Evolutionary conservation across 2,888 invertebrate species (phyloP).

Genomic region (Xylota sylvarum): DNA sequence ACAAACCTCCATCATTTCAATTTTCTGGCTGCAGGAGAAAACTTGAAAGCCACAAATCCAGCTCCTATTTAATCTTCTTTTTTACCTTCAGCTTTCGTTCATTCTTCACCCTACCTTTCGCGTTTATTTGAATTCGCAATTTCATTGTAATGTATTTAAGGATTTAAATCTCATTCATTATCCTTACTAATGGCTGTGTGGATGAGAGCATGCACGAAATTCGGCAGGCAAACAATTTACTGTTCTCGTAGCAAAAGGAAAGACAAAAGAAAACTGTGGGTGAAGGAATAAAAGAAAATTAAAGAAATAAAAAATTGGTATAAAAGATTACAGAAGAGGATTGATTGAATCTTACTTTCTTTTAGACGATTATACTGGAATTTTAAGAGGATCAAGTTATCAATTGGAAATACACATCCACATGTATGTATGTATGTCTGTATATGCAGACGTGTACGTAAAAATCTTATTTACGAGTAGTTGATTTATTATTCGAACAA

Average conservation of each 20-base stretch:
- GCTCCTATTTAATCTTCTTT: slow-evolving; percentile 32
- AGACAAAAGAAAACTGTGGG: slow-evolving; percentile 15
- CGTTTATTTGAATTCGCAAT: slow-evolving; percentile 50
- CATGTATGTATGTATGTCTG: no score
- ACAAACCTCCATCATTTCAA: slow-evolving; percentile 22
- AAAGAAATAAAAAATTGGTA: slow-evolving; percentile 9
- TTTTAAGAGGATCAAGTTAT: slow-evolving; percentile 39
- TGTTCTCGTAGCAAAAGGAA: not conserved
- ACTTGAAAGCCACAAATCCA: slow-evolving; percentile 21
- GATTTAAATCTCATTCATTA: slow-evolving; percentile 60
- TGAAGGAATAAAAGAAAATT: slow-evolving; percentile 5
- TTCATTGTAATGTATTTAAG: slow-evolving; percentile 58
- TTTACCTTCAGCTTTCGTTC: slow-evolving; percentile 17
- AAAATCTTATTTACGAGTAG: slow-evolving; percentile 6
- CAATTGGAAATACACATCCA: slow-evolving; percentile 20
- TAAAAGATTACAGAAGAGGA: not conserved
- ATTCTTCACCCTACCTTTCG: slow-evolving; percentile 13
- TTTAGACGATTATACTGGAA: slow-evolving; percentile 24
- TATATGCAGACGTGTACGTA: slow-evolving; percentile 26
- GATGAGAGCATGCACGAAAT: slow-evolving; percentile 22
- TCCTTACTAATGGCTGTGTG: slow-evolving; percentile 54
- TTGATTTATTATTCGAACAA: slow-evolving; percentile 8
- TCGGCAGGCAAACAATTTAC: not conserved
- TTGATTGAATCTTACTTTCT: slow-evolving; percentile 25
- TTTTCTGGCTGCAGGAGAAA: not conserved